Evolutionary conservation across 2,888 invertebrate species (phyloP).

Genomic region (Platycnemis pennipes): DNA sequence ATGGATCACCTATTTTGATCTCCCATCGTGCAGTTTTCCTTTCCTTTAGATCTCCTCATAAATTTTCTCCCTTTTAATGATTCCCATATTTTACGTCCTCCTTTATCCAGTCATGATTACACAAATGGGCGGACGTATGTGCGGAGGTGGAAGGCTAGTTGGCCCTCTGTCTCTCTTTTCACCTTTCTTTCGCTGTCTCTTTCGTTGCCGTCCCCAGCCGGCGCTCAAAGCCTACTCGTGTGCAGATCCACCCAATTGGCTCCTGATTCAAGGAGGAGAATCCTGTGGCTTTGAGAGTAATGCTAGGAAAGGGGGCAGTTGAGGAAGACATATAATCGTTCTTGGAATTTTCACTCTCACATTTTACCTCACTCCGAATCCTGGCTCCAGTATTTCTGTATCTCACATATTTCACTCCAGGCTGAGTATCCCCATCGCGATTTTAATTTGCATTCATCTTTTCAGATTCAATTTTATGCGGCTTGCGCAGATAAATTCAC

Average conservation of each 20-base stretch:
- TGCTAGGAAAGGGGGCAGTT: too few relatives aligned
- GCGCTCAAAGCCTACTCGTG: background rate
- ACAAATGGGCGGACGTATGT: background rate
- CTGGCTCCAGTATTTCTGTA: too few relatives aligned
- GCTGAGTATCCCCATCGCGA: too few relatives aligned
- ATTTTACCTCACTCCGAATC: too few relatives aligned
- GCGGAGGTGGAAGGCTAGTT: background rate
- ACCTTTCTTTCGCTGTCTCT: background rate
- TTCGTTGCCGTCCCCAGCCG: background rate
- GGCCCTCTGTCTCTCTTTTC: background rate
- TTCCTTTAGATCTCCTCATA: background rate
- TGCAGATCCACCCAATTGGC: background rate
- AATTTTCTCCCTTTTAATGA: conserved; percentile 7
- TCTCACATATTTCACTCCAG: too few relatives aligned
- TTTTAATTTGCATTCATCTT: too few relatives aligned
- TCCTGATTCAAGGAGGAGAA: background rate
- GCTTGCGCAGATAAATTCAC: too few relatives aligned
- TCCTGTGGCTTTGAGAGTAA: background rate
- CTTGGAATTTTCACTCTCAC: too few relatives aligned
- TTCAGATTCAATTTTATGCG: too few relatives aligned
- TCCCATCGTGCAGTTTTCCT: background rate
- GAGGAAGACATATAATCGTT: too few relatives aligned
- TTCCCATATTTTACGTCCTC: background rate
- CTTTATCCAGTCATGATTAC: background rate
- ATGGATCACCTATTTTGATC: background rate